These are phyloP conservation scores for Ridgeia piscesae DNA, from an alignment of 1,140 invertebrate species.

Conservation along the genomic window DNA sequence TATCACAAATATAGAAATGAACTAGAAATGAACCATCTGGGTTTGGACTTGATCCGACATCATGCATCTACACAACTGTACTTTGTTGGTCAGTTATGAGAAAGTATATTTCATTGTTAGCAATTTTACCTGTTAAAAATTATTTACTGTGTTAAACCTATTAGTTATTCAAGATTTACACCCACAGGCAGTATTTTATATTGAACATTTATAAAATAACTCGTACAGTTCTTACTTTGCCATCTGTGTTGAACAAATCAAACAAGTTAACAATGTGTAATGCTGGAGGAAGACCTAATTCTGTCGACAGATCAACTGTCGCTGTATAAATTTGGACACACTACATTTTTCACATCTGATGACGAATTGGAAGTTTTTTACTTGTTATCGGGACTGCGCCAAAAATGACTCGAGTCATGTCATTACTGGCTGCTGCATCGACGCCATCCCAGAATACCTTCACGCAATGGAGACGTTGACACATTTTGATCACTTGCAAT, in stretches of 20 bases:
- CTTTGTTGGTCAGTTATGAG: not conserved
- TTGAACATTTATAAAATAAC: not conserved
- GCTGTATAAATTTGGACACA: not conserved
- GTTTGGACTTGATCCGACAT: not conserved
- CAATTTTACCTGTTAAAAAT: not conserved
- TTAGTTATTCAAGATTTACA: not conserved
- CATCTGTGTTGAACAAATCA: not conserved
- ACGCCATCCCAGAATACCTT: not conserved
- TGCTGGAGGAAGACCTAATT: not conserved
- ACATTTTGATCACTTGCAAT: not conserved
- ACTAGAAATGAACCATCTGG: too few relatives aligned
- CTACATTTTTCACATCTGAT: not conserved
- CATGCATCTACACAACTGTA: not conserved
- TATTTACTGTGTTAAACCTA: too few relatives aligned
- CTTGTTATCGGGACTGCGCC: not conserved
- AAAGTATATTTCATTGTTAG: not conserved
- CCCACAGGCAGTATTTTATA: not conserved
- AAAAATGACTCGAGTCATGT: not conserved
- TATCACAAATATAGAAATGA: not conserved
- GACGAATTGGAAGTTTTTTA: not conserved
- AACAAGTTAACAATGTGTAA: not conserved
- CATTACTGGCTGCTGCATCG: not conserved
- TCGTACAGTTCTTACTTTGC: not conserved
- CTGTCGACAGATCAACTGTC: not conserved
- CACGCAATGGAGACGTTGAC: not conserved